phyloP scores from a whole-genome alignment of 2,888 invertebrate species.

The Caenorhabditis sp. region DNA sequence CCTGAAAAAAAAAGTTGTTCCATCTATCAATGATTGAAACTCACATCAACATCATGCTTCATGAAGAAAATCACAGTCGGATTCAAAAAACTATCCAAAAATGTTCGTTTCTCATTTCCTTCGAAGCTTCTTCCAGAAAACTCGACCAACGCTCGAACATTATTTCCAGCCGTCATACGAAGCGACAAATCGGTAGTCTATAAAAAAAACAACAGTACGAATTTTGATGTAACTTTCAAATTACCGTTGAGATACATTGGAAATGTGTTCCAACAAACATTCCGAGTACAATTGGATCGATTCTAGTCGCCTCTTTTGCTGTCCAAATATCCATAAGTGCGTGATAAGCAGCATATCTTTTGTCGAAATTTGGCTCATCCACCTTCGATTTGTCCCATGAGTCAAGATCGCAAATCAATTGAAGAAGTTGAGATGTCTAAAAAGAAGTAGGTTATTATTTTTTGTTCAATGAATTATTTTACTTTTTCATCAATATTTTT shows the following conservation, averaged over 20 bases:
- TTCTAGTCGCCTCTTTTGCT: not conserved
- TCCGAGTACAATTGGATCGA: constrained; percentile 26
- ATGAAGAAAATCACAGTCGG: constrained; percentile 30
- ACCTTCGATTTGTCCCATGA: constrained; percentile 86
- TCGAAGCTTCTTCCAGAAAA: constrained; percentile 25
- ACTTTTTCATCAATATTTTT: constrained; percentile 25
- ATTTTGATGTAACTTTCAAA: no score
- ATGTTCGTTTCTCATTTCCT: constrained; percentile 16
- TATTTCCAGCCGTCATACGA: constrained; percentile 45
- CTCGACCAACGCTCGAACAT: constrained; percentile 40
- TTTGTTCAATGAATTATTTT: not conserved
- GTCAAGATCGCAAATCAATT: constrained; percentile 77
- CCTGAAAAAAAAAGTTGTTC: constrained; percentile 71
- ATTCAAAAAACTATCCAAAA: constrained; percentile 20
- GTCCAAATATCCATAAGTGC: constrained; percentile 75
- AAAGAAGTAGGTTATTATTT: not conserved
- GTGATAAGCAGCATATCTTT: constrained; percentile 81
- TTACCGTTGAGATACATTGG: constrained; percentile 32
- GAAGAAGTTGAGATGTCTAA: constrained; percentile 15
- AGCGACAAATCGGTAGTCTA: constrained; percentile 58
- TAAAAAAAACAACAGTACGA: constrained; percentile 6
- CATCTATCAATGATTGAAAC: constrained; percentile 3
- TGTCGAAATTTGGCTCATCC: constrained; percentile 91
- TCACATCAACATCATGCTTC: constrained; percentile 31
- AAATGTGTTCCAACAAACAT: constrained; percentile 43